Conservation (phyloP, 2,113 vertebrate species). For the Brienomyrus brachyistius region DNA sequence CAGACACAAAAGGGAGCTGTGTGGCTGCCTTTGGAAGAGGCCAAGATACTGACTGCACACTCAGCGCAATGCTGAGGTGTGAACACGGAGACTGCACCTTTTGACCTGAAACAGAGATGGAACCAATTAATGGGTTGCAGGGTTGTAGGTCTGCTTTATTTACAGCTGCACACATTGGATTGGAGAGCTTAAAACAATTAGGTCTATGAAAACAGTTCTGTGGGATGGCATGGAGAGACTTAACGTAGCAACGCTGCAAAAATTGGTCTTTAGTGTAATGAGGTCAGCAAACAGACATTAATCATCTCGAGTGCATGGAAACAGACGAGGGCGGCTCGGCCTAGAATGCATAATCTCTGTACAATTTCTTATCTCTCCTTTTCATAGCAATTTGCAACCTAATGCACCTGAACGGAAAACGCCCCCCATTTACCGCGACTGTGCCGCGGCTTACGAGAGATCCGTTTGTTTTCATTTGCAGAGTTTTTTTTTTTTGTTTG, state of each 20-base stretch:
- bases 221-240: constrained; percentile 25
- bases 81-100: constrained; percentile 34
- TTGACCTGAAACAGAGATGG: constrained; percentile 30
- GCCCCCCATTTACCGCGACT: background rate
- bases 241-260: constrained; percentile 27
- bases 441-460: background rate
- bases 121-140: constrained; percentile 22
- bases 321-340: constrained; percentile 5
- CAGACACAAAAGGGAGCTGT: constrained; percentile 48
- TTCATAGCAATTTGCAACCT: background rate
- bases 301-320: constrained; percentile 31
- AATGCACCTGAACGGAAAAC: background rate
- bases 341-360: constrained; percentile 22
- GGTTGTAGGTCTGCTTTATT: constrained; percentile 36
- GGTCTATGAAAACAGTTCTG: constrained; percentile 36
- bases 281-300: constrained; percentile 44
- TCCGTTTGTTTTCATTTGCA: background rate
- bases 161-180: constrained; percentile 40
- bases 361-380: constrained; percentile 11
- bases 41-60: constrained; percentile 41
- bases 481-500: background rate
- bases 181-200: constrained; percentile 29
- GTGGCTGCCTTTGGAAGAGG: constrained; percentile 41
- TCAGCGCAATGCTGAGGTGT: constrained; percentile 38
- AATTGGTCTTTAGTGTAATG: constrained; percentile 37